Base-by-base conservation (phyloP, 2,888 invertebrate species). In the Meloe dianella region DNA sequence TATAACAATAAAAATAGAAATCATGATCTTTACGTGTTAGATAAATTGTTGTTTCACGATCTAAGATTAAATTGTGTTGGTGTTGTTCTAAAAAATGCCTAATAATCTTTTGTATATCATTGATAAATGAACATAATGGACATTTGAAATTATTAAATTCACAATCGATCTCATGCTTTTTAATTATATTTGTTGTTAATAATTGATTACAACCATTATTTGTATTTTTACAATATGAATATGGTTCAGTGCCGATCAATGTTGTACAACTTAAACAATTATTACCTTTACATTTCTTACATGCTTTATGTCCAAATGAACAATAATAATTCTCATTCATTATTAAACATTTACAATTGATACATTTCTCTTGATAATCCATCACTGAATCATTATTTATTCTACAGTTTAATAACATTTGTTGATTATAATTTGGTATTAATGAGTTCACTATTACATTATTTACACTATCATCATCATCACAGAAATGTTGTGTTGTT, bases 101-200 rank as follows among this genome's bases (percentile, higher is more conserved):
- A 59, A 71, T 74, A 10, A 79, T 47, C 5, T 68, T 65, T 12
- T 68, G 24, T 22, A 75, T 64, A 5, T 71, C 64, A 10, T 71
- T 69, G 32, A 66, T 68, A 14, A 67, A 67, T 20, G 63, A 65
- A 56, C 79, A 78, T n/a, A 78, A 51, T 12, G 77, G 78, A 62
- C 80, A 80, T 29, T 70, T 65, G 8, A 74, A 71, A 59, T 74
- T 70, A 47, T 76, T 78, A 64, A 72, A 80, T 65, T 71, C 70
- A 60, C 79, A 80, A 61, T 79, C 75, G 17, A 71, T 68, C 71
- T 77, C 73, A 64, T 80, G 80, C 22, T 68, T 67, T 56, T 72
- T 69, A 7, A 73, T 60, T 20, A 75, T 71, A 20, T 66, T 66
- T 20, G 63, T 67, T 7, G 64, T 24, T n/a, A 79, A 71, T 51